A percentile compares a stretch with the other conserved stretches of the same genome.
phyloP scores from a whole-genome alignment of 1,140 invertebrate genomes.

The Mizuhopecten yessoensis region DNA sequence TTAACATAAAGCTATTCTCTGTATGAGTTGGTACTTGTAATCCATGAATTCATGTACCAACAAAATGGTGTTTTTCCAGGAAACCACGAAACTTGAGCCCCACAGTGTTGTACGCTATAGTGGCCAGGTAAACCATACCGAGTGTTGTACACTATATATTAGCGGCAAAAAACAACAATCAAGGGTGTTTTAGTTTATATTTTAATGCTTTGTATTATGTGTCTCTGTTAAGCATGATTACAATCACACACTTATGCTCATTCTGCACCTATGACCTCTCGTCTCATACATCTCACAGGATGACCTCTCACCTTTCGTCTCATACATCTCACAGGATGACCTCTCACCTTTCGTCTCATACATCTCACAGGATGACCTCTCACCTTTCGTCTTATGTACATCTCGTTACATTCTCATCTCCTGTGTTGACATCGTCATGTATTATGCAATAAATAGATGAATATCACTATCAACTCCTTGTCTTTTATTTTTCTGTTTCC shows the following conservation, averaged over 20 bases:
- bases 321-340: too few relatives aligned
- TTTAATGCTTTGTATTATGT: neutral
- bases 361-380: too few relatives aligned
- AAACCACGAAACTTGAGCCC: too few relatives aligned
- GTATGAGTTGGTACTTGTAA: too few relatives aligned
- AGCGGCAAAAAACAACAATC: slow-evolving; percentile 3
- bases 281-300: neutral
- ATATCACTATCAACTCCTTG: neutral
- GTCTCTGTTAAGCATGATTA: neutral
- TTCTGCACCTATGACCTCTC: neutral
- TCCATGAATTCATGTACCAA: too few relatives aligned
- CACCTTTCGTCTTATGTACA: neutral
- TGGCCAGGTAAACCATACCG: too few relatives aligned
- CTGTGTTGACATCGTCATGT: neutral
- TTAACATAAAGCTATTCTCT: too few relatives aligned
- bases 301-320: neutral
- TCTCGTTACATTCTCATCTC: neutral
- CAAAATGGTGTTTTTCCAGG: too few relatives aligned
- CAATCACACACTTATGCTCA: too few relatives aligned
- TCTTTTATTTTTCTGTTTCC: neutral
- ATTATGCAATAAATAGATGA: slow-evolving; percentile 40
- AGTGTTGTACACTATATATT: too few relatives aligned
- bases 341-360: neutral
- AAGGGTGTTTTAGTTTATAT: neutral
- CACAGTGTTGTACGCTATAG: too few relatives aligned